phyloP scores from a whole-genome alignment of 2,888 invertebrate species.

The Encarsia formosa region DNA sequence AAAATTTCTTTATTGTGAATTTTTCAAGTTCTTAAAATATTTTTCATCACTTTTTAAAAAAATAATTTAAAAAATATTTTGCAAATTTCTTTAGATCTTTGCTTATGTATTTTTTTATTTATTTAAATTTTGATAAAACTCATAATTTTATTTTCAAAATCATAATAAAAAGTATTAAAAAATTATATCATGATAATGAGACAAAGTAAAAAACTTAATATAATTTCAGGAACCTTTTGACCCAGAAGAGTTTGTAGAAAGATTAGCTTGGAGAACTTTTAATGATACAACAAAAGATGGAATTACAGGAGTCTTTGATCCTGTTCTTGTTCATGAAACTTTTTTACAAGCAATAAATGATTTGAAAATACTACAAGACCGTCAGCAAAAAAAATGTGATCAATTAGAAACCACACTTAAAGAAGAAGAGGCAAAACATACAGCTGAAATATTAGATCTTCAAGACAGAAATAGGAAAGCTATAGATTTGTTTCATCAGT shows the following conservation, averaged over 20 bases:
- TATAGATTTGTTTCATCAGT: constrained; percentile 81
- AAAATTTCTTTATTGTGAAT: constrained; percentile 4
- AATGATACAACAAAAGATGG: constrained; percentile 64
- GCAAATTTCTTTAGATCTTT: no score
- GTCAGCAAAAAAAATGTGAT: constrained; percentile 82
- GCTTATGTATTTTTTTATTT: constrained; percentile 16
- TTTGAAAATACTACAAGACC: constrained; percentile 71
- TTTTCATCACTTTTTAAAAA: not conserved
- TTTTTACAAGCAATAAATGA: constrained; percentile 91
- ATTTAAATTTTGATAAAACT: not conserved
- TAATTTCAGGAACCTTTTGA: constrained; percentile 85
- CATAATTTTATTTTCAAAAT: no score
- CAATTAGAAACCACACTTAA: constrained; percentile 74
- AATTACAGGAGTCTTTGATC: constrained; percentile 74
- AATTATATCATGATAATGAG: not conserved
- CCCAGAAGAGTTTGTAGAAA: constrained; percentile 95
- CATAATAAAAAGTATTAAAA: not conserved
- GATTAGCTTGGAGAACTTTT: constrained; percentile 91
- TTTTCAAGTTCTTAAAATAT: not conserved
- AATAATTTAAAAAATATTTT: constrained; percentile 8
- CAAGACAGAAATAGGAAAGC: constrained; percentile 85
- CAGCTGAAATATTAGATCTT: constrained; percentile 73
- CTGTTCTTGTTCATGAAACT: constrained; percentile 81
- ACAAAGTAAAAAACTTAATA: not conserved
- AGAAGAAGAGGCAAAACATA: constrained; percentile 83